phyloP scores from a whole-genome alignment of 2,888 invertebrate genomes.

The Drosophila tripunctata region DNA sequence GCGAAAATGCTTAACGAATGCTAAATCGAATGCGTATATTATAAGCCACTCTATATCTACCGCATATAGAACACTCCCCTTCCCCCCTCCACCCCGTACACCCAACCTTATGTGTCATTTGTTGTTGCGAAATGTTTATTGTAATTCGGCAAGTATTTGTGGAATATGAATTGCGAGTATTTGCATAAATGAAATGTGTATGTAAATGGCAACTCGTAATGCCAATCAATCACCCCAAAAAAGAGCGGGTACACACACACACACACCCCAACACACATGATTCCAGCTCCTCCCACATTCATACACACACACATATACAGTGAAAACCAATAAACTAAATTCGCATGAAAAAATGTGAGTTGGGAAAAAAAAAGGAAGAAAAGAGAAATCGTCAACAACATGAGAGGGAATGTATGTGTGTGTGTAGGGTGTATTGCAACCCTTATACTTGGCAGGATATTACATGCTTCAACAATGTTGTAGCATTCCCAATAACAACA shows the following conservation, averaged over 20 bases:
- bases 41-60: background rate
- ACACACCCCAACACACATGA: slow-evolving; percentile 32
- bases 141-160: slow-evolving; percentile 76
- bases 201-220: slow-evolving; percentile 76
- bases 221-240: slow-evolving; percentile 80
- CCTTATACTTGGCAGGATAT: slow-evolving; percentile 77
- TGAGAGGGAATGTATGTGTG: slow-evolving; percentile 21
- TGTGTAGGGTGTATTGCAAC: slow-evolving; percentile 65
- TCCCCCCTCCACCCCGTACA: background rate
- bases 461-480: slow-evolving; percentile 81
- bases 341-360: slow-evolving; percentile 66
- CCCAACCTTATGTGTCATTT: slow-evolving; percentile 32
- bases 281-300: slow-evolving; percentile 70
- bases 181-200: slow-evolving; percentile 78
- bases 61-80: too few species aligned
- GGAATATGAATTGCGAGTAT: slow-evolving; percentile 78
- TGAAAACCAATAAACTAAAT: slow-evolving; percentile 79
- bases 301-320: slow-evolving; percentile 38
- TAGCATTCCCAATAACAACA: slow-evolving; percentile 78
- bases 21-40: slow-evolving; percentile 49
- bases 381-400: slow-evolving; percentile 78
- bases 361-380: slow-evolving; percentile 46
- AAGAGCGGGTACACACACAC: slow-evolving; percentile 48
- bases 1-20: slow-evolving; percentile 73
- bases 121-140: slow-evolving; percentile 68